Evolutionary conservation across 2,113 vertebrate species (phyloP).

Genomic region (Antechinus flavipes): DNA sequence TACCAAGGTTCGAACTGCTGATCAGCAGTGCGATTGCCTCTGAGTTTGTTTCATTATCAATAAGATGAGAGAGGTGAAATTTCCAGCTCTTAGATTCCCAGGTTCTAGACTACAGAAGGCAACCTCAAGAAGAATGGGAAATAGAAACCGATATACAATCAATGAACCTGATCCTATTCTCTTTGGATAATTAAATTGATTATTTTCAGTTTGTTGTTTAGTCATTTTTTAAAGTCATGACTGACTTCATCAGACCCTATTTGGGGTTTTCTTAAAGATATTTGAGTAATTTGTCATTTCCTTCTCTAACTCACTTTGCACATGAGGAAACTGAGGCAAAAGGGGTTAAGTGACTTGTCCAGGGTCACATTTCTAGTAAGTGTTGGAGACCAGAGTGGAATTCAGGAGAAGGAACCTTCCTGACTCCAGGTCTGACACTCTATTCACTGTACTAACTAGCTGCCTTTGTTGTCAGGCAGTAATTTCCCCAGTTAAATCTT

Average conservation of each 20-base stretch:
- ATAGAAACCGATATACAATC: background rate
- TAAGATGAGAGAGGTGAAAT: background rate
- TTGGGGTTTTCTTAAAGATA: background rate
- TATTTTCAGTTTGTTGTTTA: background rate
- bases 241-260: background rate
- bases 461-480: background rate
- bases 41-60: background rate
- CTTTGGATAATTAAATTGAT: background rate
- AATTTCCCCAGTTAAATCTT: background rate
- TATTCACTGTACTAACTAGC: background rate
- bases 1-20: background rate
- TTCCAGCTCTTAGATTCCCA: background rate
- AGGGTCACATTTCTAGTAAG: too few relatives aligned
- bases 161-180: background rate
- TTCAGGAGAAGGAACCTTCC: too few relatives aligned
- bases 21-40: background rate
- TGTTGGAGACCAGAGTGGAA: too few relatives aligned
- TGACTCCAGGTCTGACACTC: background rate
- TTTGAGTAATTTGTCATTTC: background rate
- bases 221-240: background rate
- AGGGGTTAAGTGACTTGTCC: too few relatives aligned
- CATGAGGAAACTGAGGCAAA: background rate
- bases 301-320: background rate
- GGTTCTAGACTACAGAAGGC: background rate
- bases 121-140: background rate